Evolutionary conservation across 2,113 vertebrate species (phyloP).

Genomic region (Glareola pratincola): DNA sequence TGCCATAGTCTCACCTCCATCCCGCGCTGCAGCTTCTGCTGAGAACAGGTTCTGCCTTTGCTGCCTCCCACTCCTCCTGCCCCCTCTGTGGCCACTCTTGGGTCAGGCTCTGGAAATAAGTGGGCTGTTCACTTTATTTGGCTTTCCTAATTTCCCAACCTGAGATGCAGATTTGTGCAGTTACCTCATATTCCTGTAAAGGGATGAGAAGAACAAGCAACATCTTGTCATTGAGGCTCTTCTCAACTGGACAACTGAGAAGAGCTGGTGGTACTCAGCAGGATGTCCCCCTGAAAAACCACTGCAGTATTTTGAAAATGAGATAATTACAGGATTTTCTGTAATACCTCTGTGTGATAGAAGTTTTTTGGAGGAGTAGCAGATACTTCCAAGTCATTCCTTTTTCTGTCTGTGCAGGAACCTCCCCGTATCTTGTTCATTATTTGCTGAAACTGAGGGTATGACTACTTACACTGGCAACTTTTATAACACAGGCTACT

Average conservation of each 20-base stretch:
- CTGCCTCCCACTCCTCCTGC: background rate
- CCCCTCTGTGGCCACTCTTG: background rate
- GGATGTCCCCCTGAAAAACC: background rate
- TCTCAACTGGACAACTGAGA: background rate
- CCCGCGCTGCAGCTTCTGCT: background rate
- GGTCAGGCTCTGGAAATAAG: background rate
- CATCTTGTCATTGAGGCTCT: background rate
- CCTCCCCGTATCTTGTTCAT: background rate
- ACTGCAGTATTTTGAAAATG: background rate
- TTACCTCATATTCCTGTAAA: background rate
- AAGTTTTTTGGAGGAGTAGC: background rate
- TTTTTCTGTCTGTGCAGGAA: background rate
- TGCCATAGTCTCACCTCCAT: background rate
- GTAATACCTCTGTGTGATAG: background rate
- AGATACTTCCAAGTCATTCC: background rate
- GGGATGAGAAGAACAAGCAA: background rate
- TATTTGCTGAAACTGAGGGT: background rate
- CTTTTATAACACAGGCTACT: background rate
- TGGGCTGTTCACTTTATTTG: background rate
- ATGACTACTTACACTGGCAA: background rate
- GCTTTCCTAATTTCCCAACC: background rate
- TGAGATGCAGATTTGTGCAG: background rate
- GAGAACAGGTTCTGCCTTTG: background rate
- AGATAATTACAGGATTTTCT: background rate
- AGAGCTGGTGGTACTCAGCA: background rate